Evolutionary conservation across 1,140 invertebrate genomes (phyloP).

Genomic region (Apolygus lucorum): DNA sequence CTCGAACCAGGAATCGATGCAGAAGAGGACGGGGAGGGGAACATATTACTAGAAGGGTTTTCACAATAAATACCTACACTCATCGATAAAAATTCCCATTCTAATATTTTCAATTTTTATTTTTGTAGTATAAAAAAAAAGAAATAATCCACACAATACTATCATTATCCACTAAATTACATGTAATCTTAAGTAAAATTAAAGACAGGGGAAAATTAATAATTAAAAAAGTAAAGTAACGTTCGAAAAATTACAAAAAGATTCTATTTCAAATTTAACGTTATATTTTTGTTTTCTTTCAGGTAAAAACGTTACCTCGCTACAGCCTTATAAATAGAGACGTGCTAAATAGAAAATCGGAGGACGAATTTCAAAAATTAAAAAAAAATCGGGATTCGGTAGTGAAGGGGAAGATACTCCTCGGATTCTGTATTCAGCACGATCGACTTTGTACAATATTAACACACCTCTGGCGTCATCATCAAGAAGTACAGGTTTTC

Average conservation of each 20-base stretch:
- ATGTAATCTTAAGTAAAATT: not conserved
- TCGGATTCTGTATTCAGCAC: not conserved
- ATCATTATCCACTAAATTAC: not conserved
- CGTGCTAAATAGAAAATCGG: not conserved
- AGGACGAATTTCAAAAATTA: not conserved
- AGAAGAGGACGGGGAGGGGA: not conserved
- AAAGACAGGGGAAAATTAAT: not conserved
- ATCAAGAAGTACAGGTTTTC: not conserved
- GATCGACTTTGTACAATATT: not conserved
- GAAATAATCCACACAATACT: not conserved
- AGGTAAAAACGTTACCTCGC: not conserved
- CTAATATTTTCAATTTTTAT: no score
- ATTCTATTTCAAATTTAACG: not conserved
- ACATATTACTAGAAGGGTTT: not conserved
- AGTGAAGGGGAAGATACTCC: not conserved
- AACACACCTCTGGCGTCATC: not conserved
- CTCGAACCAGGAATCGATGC: not conserved
- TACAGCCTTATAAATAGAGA: not conserved
- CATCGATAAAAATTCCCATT: not conserved
- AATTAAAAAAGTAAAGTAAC: not conserved
- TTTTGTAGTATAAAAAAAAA: not conserved
- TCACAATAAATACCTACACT: not conserved
- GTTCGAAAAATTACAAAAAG: not conserved
- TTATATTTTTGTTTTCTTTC: not conserved
- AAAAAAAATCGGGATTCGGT: no score